These are phyloP conservation scores for Malacoctenus gilli DNA, from an alignment of 2,797 vertebrate genomes.

Conservation along the genomic window DNA sequence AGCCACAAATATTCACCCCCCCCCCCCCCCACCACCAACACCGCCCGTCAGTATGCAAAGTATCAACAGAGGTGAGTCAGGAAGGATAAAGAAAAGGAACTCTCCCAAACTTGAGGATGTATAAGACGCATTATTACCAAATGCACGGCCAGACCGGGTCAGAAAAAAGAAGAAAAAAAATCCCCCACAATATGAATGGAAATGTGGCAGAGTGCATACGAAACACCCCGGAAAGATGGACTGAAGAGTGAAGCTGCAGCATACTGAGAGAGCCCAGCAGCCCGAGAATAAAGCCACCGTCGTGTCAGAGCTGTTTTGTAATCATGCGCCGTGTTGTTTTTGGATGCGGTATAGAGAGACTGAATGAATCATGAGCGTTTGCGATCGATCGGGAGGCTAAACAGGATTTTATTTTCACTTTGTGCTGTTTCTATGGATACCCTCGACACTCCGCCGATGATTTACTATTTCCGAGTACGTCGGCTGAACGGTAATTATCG, in stretches of 20 bases:
- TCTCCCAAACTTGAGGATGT: conserved; percentile 32
- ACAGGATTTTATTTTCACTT: conserved; percentile 29
- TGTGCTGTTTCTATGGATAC: conserved; percentile 53
- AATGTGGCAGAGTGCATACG: conserved; percentile 34
- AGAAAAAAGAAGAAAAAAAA: conserved; percentile 15
- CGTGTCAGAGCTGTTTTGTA: conserved; percentile 17
- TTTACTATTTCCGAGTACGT: conserved; percentile 22
- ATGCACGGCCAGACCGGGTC: conserved; percentile 25
- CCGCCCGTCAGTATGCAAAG: conserved; percentile 25
- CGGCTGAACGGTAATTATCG: conserved; percentile 32
- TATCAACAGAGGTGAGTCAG: conserved; percentile 44
- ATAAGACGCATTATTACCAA: conserved; percentile 36
- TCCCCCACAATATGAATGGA: conserved; percentile 42
- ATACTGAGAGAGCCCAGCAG: conserved; percentile 27
- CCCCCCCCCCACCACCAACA: conserved; percentile 19
- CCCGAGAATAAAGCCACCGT: conserved; percentile 28
- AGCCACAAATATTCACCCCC: too few relatives aligned
- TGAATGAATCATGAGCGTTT: conserved; percentile 27
- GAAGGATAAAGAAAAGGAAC: conserved; percentile 38
- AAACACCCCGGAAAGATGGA: conserved; percentile 39
- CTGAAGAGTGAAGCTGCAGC: conserved; percentile 26
- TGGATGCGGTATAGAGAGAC: conserved; percentile 17
- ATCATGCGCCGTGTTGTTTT: conserved; percentile 30
- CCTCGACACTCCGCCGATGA: conserved; percentile 12
- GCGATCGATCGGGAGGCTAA: conserved; percentile 24